Percentiles rank a stretch among this genome's conserved stretches.
These are phyloP conservation scores for Drosophila aldrichi DNA, from an alignment of 2,888 invertebrate genomes.

Conservation along the genomic window DNA sequence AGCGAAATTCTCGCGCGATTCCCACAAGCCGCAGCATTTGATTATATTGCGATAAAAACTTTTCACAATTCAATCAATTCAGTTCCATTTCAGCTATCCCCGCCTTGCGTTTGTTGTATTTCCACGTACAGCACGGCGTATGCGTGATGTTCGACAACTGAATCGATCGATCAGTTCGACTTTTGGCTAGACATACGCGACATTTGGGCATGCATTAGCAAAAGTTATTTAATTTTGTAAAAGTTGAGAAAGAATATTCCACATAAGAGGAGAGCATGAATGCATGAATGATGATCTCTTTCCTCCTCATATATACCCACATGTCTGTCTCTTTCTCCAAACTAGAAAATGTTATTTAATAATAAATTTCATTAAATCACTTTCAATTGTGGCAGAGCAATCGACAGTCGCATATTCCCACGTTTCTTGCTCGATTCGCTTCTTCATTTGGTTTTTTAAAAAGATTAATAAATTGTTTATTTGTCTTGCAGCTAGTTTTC, in stretches of 20 bases:
- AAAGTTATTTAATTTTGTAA: background rate
- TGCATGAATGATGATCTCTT: too few relatives aligned
- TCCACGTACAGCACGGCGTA: slow-evolving; percentile 29
- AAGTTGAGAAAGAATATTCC: background rate
- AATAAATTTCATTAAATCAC: background rate
- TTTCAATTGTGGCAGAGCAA: background rate
- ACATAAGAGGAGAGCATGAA: too few relatives aligned
- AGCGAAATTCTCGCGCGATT: slow-evolving; percentile 58
- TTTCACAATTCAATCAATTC: slow-evolving; percentile 80
- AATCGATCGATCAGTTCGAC: background rate
- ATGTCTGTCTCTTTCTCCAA: background rate
- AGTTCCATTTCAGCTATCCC: slow-evolving; percentile 58
- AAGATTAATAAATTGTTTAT: slow-evolving; percentile 17
- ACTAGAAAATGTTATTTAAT: background rate
- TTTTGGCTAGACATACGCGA: background rate
- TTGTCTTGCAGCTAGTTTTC: slow-evolving; percentile 33
- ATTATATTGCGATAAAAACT: slow-evolving; percentile 72
- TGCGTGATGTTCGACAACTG: slow-evolving; percentile 42
- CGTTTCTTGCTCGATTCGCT: background rate
- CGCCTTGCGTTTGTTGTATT: background rate
- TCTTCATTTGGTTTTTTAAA: background rate
- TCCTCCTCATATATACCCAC: too few relatives aligned
- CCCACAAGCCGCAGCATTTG: slow-evolving; percentile 67
- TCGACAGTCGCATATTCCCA: background rate
- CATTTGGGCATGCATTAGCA: background rate